Percentiles rank a stretch among this genome's conserved stretches.
These are phyloP conservation scores for Sporophila hypoxantha DNA, from an alignment of 2,113 vertebrate genomes.

Conservation along the genomic window DNA sequence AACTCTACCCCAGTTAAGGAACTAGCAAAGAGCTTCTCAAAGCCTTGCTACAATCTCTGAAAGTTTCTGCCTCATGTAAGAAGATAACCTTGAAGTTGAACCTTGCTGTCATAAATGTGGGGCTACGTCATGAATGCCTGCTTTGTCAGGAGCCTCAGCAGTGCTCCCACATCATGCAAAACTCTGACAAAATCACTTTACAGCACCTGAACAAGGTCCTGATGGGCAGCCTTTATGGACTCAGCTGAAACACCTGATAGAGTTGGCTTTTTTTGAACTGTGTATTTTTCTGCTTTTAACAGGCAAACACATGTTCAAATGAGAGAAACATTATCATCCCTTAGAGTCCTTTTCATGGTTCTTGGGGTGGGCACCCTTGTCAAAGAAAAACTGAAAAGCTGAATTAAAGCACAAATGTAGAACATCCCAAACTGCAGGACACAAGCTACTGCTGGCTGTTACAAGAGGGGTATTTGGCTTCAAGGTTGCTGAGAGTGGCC, in stretches of 20 bases:
- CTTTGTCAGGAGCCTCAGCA: neutral
- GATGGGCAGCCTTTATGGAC: neutral
- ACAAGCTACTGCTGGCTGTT: neutral
- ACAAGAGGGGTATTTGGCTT: neutral
- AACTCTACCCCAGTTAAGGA: neutral
- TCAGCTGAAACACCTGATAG: neutral
- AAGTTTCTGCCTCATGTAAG: neutral
- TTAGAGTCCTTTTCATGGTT: neutral
- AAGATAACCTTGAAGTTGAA: neutral
- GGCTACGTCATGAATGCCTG: neutral
- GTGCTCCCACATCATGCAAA: neutral
- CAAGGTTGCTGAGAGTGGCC: neutral
- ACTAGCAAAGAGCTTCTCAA: neutral
- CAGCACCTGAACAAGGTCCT: neutral
- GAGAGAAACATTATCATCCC: neutral
- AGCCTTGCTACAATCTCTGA: neutral
- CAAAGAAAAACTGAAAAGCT: neutral
- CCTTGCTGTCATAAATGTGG: neutral
- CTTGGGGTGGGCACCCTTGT: neutral
- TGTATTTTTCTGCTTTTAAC: neutral
- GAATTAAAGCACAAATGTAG: neutral
- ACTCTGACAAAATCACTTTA: neutral
- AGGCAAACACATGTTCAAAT: neutral
- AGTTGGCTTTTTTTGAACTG: accelerated
- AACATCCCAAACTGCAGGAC: neutral